phyloP scores from a whole-genome alignment of 2,113 vertebrate genomes.

The Strigops habroptila region DNA sequence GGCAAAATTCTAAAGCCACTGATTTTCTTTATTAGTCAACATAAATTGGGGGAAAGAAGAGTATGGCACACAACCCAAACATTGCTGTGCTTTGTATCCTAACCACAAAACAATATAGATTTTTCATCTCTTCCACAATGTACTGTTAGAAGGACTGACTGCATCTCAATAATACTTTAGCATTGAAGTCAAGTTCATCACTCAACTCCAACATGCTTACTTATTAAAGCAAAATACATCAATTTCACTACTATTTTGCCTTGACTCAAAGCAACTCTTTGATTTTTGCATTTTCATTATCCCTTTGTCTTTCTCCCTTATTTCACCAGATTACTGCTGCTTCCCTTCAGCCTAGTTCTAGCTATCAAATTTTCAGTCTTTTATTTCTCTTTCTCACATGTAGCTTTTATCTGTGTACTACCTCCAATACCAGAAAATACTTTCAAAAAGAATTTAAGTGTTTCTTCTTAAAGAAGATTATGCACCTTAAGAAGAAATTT shows the following conservation, averaged over 20 bases:
- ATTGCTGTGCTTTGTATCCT: background rate
- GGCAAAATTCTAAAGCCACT: background rate
- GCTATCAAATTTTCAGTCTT: background rate
- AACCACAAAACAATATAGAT: background rate
- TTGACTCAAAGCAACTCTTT: background rate
- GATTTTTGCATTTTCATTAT: background rate
- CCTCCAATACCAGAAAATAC: background rate
- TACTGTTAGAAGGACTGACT: background rate
- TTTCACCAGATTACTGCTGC: background rate
- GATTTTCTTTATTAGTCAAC: background rate
- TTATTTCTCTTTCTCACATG: background rate
- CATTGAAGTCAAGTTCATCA: background rate
- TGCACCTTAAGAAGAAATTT: background rate
- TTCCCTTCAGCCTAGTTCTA: background rate
- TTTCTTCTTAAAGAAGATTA: background rate
- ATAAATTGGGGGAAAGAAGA: background rate
- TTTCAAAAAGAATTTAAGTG: background rate
- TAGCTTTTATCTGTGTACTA: background rate
- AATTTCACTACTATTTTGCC: background rate
- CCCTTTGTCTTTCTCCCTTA: background rate
- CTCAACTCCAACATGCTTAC: background rate
- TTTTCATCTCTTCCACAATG: background rate
- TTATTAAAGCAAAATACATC: background rate
- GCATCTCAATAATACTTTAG: background rate
- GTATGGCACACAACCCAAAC: background rate